Conservation (phyloP, 1,140 invertebrate species). For the Adelges cooleyi region DNA sequence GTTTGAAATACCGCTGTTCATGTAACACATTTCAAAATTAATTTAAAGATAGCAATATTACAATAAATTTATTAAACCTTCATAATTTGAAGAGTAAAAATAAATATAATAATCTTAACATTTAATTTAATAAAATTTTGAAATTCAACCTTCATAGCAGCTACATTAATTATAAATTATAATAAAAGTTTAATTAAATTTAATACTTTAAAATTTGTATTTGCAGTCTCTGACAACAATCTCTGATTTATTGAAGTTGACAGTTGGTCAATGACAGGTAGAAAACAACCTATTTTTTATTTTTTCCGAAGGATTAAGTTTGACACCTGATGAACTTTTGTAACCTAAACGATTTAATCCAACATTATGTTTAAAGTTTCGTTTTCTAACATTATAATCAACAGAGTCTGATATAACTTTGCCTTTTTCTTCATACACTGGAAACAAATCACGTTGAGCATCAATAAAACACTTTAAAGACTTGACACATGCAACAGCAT, state of each 20-base stretch:
- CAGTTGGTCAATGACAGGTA: too few species aligned
- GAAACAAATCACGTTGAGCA: not conserved
- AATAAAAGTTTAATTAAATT: too few species aligned
- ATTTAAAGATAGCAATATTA: too few species aligned
- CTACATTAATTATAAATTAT: not conserved
- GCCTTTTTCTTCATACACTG: not conserved
- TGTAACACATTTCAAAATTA: not conserved
- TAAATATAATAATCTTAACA: not conserved
- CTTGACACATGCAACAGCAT: not conserved
- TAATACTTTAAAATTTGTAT: too few species aligned
- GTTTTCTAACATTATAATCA: not conserved
- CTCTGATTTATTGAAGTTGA: too few species aligned
- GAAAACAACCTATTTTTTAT: too few species aligned
- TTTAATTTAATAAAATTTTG: not conserved
- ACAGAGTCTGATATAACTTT: not conserved
- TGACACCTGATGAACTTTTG: not conserved
- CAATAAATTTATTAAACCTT: not conserved
- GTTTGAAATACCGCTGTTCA: not conserved
- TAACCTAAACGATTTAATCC: not conserved
- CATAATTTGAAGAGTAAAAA: not conserved
- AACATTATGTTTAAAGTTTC: not conserved
- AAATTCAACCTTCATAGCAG: not conserved
- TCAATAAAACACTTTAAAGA: constrained; percentile 1
- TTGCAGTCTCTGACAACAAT: too few species aligned
- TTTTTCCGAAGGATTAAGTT: not conserved